Evolutionary conservation across 2,888 invertebrate genomes (phyloP).

Genomic region (Leptinotarsa tumamoca): DNA sequence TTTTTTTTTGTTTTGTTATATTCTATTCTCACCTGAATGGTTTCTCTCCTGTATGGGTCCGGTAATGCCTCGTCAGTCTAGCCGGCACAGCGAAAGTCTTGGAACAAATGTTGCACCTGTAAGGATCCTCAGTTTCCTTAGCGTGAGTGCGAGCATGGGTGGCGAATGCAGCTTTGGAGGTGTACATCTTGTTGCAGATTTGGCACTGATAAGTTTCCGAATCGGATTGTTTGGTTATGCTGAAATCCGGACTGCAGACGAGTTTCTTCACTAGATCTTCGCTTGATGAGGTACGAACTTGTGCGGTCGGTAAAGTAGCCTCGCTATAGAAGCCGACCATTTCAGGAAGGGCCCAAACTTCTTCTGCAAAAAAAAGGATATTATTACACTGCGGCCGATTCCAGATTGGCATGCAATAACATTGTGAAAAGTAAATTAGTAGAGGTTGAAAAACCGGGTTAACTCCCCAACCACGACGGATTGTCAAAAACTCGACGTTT

Average conservation of each 20-base stretch:
- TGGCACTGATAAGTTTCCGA: constrained; percentile 63
- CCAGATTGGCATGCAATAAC: too few relatives aligned
- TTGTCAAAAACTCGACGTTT: background rate
- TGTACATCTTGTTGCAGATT: constrained; percentile 63
- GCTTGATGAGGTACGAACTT: constrained; percentile 57
- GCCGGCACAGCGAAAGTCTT: constrained; percentile 94
- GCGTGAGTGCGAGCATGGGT: constrained; percentile 62
- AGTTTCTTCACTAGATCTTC: constrained; percentile 67
- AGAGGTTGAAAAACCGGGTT: too few relatives aligned
- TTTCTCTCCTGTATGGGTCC: constrained; percentile 91
- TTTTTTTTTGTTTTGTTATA: background rate
- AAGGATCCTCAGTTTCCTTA: constrained; percentile 74
- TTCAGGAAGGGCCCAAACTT: constrained; percentile 66
- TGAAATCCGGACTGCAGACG: constrained; percentile 73
- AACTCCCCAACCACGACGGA: too few relatives aligned
- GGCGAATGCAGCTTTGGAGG: constrained; percentile 61
- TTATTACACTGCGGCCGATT: background rate
- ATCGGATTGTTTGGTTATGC: constrained; percentile 62
- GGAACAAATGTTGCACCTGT: constrained; percentile 87
- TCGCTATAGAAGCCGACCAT: constrained; percentile 70
- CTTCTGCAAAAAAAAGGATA: constrained; percentile 66
- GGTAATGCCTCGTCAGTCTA: constrained; percentile 84
- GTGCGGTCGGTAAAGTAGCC: constrained; percentile 63
- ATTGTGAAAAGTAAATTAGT: too few relatives aligned
- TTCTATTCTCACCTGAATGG: constrained; percentile 71